phyloP scores from a whole-genome alignment of 30 jellyfish, hydroid and myxozoan genomes.

The Aurelia aurita region DNA sequence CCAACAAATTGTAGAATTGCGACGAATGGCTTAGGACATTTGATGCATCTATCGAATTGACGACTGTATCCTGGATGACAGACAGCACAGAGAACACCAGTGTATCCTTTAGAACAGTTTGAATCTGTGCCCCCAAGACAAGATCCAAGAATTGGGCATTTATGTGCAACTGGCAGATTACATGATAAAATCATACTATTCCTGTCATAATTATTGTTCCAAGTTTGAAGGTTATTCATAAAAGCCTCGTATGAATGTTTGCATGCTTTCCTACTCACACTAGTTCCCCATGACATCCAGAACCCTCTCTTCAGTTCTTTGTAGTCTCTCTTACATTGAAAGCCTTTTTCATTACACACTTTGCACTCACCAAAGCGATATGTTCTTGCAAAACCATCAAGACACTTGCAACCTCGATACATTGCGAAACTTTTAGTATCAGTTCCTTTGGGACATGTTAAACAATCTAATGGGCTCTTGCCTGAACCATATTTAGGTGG shows the following conservation, averaged over 20 bases:
- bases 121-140: slow-evolving; percentile 66
- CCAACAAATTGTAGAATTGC: slow-evolving; percentile 34
- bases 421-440: no score
- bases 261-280: neutral
- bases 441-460: no score
- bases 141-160: slow-evolving; percentile 49
- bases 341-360: slow-evolving; percentile 13
- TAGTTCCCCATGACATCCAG: slow-evolving; percentile 52
- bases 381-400: slow-evolving; percentile 41
- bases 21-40: slow-evolving; percentile 17
- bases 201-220: slow-evolving; percentile 18
- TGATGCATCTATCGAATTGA: slow-evolving; percentile 31
- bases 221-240: slow-evolving; percentile 20
- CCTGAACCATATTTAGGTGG: no score
- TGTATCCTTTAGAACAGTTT: slow-evolving; percentile 38
- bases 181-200: slow-evolving; percentile 9
- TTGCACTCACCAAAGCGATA: slow-evolving; percentile 44
- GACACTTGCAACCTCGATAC: slow-evolving; percentile 25
- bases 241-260: slow-evolving; percentile 7
- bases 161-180: slow-evolving; percentile 45
- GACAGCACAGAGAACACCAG: slow-evolving; percentile 63
- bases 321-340: slow-evolving; percentile 31
- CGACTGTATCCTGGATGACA: slow-evolving; percentile 36
- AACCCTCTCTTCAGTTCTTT: slow-evolving; percentile 24
- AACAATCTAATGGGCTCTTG: no score